Evolutionary conservation across 2,797 vertebrate species (phyloP).

Genomic region (Muscicapa comitata): DNA sequence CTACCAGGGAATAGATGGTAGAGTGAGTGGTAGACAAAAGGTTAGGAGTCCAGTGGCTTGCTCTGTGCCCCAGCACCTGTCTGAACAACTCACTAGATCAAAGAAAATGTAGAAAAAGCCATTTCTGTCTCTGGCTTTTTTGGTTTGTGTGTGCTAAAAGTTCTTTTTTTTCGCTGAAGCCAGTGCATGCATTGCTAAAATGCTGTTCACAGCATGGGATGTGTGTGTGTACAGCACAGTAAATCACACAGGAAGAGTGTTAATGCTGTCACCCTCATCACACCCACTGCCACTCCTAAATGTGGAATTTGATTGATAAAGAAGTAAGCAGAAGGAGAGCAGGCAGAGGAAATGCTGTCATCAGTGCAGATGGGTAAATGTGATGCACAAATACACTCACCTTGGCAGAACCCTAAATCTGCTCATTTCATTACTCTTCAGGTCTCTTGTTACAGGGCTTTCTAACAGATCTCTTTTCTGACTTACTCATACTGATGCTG

Average conservation of each 20-base stretch:
- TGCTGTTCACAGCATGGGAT: fast-evolving
- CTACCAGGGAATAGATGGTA: fast-evolving
- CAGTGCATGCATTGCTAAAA: background rate
- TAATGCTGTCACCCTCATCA: background rate
- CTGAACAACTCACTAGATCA: background rate
- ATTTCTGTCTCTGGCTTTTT: background rate
- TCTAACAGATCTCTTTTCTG: background rate
- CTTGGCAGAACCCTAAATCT: background rate
- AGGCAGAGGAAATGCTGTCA: background rate
- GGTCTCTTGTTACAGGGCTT: background rate
- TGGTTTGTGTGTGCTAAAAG: background rate
- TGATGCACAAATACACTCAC: background rate
- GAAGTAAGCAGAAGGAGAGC: background rate
- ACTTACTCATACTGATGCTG: background rate
- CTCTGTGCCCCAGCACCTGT: background rate
- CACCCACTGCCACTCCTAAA: background rate
- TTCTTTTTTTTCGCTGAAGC: background rate
- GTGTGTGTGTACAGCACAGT: fast-evolving
- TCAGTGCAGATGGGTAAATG: fast-evolving
- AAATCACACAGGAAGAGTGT: background rate
- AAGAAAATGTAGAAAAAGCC: background rate
- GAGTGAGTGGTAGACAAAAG: background rate
- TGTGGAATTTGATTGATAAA: background rate
- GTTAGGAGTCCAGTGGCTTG: background rate
- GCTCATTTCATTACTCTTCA: background rate